phyloP scores from a whole-genome alignment of 2,113 vertebrate species.

The Cebus imitator region DNA sequence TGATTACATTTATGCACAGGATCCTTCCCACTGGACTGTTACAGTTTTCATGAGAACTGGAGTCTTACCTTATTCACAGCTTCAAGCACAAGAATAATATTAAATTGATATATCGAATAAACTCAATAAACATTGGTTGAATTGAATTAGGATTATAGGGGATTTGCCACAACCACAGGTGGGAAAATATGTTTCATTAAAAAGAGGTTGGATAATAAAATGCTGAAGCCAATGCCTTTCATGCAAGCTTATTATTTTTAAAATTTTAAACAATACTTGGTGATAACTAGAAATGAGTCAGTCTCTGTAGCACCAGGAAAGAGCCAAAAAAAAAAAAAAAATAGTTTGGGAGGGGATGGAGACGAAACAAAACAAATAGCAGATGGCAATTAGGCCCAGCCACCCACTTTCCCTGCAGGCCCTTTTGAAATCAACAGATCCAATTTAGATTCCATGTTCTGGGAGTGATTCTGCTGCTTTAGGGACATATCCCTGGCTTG shows the following conservation, averaged over 20 bases:
- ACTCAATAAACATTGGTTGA: background rate
- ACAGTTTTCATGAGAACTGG: background rate
- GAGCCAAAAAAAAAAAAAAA: background rate
- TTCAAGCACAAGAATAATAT: background rate
- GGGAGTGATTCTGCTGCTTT: background rate
- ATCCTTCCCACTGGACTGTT: background rate
- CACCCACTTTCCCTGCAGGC: background rate
- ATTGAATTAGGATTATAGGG: background rate
- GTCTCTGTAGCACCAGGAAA: background rate
- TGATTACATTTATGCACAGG: background rate
- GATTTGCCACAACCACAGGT: background rate
- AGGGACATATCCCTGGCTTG: background rate
- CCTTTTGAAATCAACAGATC: conserved; percentile 25
- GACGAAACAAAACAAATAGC: conserved; percentile 32
- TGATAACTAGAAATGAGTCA: conserved; percentile 38
- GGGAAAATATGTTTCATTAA: background rate
- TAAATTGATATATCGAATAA: background rate
- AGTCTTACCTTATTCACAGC: background rate
- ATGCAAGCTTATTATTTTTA: background rate
- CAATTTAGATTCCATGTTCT: background rate
- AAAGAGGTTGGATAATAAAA: background rate
- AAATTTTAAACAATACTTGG: background rate
- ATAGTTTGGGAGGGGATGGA: fast-evolving
- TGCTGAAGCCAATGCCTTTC: background rate
- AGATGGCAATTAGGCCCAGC: conserved; percentile 18